Conservation (phyloP, 2,888 invertebrate species). For the Eustalomyia histrio region DNA sequence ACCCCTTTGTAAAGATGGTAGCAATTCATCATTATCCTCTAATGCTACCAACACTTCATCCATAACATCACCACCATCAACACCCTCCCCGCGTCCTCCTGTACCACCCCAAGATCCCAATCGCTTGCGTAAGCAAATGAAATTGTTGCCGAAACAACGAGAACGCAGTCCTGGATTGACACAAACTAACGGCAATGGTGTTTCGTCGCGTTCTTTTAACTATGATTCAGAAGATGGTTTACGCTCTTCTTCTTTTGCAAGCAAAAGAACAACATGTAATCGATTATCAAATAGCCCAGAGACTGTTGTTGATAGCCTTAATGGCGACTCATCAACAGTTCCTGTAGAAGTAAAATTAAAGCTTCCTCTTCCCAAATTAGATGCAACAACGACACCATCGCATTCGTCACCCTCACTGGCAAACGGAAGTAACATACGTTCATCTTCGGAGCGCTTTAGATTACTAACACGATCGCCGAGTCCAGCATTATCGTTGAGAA, state of each 20-base stretch:
- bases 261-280: conserved; percentile 24
- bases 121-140: conserved; percentile 73
- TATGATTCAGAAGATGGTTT: conserved; percentile 68
- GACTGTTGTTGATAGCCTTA: conserved; percentile 49
- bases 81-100: conserved; percentile 71
- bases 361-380: conserved; percentile 70
- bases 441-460: conserved; percentile 69
- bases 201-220: conserved; percentile 40
- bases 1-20: conserved; percentile 62
- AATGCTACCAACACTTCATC: conserved; percentile 56
- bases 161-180: conserved; percentile 70
- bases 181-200: conserved; percentile 33
- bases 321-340: conserved; percentile 58
- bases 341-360: conserved; percentile 73
- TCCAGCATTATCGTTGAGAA: conserved; percentile 78
- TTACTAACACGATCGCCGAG: conserved; percentile 81
- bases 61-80: conserved; percentile 56
- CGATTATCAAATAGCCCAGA: conserved; percentile 14
- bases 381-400: conserved; percentile 43
- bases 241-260: conserved; percentile 2
- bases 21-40: conserved; percentile 71
- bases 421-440: conserved; percentile 29
- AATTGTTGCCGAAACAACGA: conserved; percentile 70
- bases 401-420: conserved; percentile 1
- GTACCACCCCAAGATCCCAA: conserved; percentile 73